Conservation (phyloP, 2,113 vertebrate genomes). For the Protobothrops flavoviridis region DNA sequence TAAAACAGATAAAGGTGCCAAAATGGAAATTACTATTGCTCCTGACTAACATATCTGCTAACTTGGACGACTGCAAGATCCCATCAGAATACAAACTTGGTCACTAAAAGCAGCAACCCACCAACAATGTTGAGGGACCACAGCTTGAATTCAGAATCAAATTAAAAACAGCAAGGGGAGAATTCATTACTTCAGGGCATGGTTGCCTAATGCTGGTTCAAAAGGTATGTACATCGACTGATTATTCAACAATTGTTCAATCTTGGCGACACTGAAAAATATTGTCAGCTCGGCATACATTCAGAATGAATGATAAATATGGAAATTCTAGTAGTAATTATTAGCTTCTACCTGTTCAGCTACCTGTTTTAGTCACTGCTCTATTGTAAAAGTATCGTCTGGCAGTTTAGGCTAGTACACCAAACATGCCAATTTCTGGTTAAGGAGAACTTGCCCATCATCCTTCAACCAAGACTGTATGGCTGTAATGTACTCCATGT, state of each 20-base stretch:
- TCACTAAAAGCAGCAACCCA: constrained; percentile 12
- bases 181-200: background rate
- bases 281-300: background rate
- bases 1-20: constrained; percentile 17
- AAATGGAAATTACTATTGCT: background rate
- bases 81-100: constrained; percentile 10
- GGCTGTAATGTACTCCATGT: background rate
- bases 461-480: background rate
- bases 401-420: background rate
- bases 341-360: background rate
- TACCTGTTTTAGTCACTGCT: background rate
- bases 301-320: background rate
- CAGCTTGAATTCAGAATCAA: constrained; percentile 18
- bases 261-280: background rate
- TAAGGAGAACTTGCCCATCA: background rate
- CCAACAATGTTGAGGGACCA: constrained; percentile 6
- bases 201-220: constrained; percentile 30
- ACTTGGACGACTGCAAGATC: background rate
- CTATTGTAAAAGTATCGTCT: background rate
- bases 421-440: background rate
- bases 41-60: background rate
- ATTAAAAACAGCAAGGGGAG: background rate
- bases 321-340: background rate
- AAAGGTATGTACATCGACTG: background rate
- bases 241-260: background rate